phyloP scores from a whole-genome alignment of 2,113 vertebrate genomes.

The Cepphus grylle region DNA sequence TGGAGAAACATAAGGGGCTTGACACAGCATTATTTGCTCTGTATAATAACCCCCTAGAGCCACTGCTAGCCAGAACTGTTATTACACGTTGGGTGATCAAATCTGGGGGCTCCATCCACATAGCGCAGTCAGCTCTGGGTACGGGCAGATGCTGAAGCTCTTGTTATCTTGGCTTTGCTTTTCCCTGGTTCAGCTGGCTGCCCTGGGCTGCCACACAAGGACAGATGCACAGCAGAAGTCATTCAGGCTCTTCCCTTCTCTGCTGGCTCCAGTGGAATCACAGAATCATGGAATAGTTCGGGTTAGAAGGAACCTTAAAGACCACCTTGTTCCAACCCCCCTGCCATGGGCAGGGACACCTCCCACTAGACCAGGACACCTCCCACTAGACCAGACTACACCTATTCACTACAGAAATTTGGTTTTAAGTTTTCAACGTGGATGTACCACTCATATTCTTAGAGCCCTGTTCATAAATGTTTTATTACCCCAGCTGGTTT shows the following conservation, averaged over 20 bases:
- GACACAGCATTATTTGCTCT: neutral
- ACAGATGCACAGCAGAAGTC: neutral
- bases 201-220: neutral
- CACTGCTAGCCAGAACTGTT: neutral
- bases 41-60: neutral
- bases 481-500: neutral
- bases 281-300: too few relatives aligned
- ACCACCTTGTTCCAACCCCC: too few relatives aligned
- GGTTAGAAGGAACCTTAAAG: too few relatives aligned
- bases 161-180: rapidly evolving
- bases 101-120: neutral
- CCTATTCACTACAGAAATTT: neutral
- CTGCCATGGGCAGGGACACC: too few relatives aligned
- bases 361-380: too few relatives aligned
- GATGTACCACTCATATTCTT: neutral
- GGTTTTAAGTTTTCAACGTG: neutral
- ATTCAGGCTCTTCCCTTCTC: neutral
- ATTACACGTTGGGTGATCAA: neutral
- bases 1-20: neutral
- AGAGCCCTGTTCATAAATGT: neutral
- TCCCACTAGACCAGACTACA: neutral
- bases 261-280: neutral
- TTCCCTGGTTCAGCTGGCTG: rapidly evolving
- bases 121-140: rapidly evolving
- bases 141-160: neutral